Evolutionary conservation across 2,797 vertebrate species (phyloP).

Genomic region (Coendou prehensilis): DNA sequence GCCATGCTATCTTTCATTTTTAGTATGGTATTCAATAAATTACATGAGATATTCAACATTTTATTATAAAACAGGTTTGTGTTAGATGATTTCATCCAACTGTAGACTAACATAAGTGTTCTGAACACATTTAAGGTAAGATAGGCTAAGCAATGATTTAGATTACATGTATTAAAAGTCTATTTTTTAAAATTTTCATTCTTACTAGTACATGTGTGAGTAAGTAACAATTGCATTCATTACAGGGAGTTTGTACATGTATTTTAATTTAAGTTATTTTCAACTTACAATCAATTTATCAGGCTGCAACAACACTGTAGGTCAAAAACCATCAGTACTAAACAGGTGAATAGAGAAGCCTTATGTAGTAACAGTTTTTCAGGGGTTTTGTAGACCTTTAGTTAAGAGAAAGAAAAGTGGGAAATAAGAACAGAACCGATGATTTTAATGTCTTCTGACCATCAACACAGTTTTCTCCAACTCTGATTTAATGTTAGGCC

Average conservation of each 20-base stretch:
- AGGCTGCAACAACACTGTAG: neutral
- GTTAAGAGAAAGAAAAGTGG: neutral
- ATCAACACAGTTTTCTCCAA: neutral
- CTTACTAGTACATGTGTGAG: neutral
- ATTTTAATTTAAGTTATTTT: neutral
- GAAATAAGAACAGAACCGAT: neutral
- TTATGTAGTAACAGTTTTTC: neutral
- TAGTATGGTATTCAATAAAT: neutral
- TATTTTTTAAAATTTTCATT: neutral
- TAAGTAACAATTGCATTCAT: neutral
- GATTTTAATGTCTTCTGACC: conserved; percentile 18
- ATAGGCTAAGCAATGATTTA: neutral
- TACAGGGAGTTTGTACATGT: neutral
- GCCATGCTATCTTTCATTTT: neutral
- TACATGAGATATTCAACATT: neutral
- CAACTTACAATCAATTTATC: neutral
- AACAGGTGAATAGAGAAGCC: neutral
- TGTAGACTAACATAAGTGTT: neutral
- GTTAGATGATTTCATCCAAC: neutral
- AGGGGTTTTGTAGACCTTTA: neutral
- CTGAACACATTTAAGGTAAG: neutral
- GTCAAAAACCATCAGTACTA: neutral
- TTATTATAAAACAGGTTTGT: neutral
- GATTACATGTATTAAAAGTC: neutral
- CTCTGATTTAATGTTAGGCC: neutral